Percentiles rank a stretch among this genome's conserved stretches.
phyloP scores from a whole-genome alignment of 2,113 vertebrate species.

The Poeciliopsis retropinna region DNA sequence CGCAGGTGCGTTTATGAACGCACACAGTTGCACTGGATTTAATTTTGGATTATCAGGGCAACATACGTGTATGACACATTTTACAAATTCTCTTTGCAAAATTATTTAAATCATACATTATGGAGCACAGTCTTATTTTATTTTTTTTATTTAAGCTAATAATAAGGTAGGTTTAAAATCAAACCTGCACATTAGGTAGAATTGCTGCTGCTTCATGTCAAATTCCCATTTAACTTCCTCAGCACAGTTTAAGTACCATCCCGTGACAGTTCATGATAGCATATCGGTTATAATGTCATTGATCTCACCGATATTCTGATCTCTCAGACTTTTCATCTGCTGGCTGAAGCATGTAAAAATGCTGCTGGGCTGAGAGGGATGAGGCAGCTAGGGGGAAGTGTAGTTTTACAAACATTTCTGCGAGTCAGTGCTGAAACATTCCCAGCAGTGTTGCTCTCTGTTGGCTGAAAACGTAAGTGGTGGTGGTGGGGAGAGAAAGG shows the following conservation, averaged over 20 bases:
- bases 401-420: constrained; percentile 15
- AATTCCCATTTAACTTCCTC: too few relatives aligned
- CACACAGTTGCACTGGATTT: neutral
- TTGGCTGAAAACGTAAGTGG: neutral
- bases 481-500: neutral
- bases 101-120: too few relatives aligned
- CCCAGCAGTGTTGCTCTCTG: neutral
- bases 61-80: neutral
- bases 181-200: too few relatives aligned
- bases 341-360: neutral
- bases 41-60: neutral
- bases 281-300: too few relatives aligned
- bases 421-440: neutral
- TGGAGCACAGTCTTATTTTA: too few relatives aligned
- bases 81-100: too few relatives aligned
- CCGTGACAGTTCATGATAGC: too few relatives aligned
- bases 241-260: too few relatives aligned
- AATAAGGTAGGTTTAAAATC: too few relatives aligned
- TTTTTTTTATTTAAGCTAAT: too few relatives aligned
- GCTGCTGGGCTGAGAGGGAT: neutral
- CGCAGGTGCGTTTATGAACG: neutral
- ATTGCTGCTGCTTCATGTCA: too few relatives aligned
- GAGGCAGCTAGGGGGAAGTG: constrained; percentile 24
- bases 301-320: too few relatives aligned
- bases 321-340: neutral